Conservation (phyloP, 1,140 invertebrate genomes). For the Dysdera silvatica region DNA sequence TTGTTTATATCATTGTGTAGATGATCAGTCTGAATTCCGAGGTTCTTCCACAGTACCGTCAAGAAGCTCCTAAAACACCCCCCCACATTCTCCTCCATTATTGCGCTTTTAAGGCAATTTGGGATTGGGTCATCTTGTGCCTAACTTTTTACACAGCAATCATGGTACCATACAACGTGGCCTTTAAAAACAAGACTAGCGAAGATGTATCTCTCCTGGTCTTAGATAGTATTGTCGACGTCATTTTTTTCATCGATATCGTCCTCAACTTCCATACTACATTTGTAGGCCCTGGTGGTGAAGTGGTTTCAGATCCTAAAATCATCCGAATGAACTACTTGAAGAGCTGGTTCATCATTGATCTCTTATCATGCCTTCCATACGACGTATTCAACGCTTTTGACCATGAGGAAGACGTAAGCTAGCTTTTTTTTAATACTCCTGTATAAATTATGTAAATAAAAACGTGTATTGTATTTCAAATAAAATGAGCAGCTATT, state of each 20-base stretch:
- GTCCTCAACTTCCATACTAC: constrained; percentile 99
- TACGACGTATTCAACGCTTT: constrained; percentile 99
- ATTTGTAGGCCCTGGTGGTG: constrained; percentile 92
- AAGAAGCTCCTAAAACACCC: constrained; percentile 99
- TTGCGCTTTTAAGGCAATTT: constrained; percentile 91
- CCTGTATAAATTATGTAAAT: no score
- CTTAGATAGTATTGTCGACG: constrained; percentile 97
- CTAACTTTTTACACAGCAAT: constrained; percentile 99
- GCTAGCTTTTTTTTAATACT: constrained; percentile 46
- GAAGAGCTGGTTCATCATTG: constrained; percentile 99
- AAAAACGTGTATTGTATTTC: no score
- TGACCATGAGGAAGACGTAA: constrained; percentile 96
- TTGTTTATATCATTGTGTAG: no score
- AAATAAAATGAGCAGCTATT: no score
- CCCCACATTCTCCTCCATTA: constrained; percentile 96
- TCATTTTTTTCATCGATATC: constrained; percentile 99
- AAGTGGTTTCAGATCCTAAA: constrained; percentile 96
- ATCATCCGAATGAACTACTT: constrained; percentile 97
- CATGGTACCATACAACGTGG: constrained; percentile 99
- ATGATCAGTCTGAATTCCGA: constrained; percentile 95
- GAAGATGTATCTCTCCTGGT: constrained; percentile 95
- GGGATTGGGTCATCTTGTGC: constrained; percentile 99
- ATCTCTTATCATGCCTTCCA: constrained; percentile 95
- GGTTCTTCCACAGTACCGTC: constrained; percentile 96
- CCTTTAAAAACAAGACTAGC: constrained; percentile 99